Evolutionary conservation across 1,140 invertebrate genomes (phyloP).

Genomic region (Nebria ingens): DNA sequence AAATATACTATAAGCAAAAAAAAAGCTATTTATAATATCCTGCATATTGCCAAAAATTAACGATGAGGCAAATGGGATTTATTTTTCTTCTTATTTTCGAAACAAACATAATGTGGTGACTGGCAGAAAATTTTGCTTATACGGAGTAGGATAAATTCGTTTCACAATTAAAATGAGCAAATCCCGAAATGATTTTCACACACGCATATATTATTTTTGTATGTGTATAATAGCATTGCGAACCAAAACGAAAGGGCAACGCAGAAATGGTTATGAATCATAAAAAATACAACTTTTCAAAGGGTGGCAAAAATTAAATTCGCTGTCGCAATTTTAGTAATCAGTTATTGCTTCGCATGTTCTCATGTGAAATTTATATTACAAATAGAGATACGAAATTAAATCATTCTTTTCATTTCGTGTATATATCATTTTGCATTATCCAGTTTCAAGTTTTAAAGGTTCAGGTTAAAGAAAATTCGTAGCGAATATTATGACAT

Average conservation of each 20-base stretch:
- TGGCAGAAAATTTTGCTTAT: background rate
- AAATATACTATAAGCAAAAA: too few relatives aligned
- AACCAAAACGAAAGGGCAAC: background rate
- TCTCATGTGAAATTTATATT: background rate
- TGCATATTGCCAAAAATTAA: too few relatives aligned
- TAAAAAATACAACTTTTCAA: background rate
- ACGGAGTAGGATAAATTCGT: background rate
- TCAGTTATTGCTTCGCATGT: background rate
- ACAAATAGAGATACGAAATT: background rate
- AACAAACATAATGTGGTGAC: background rate
- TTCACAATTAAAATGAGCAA: slow-evolving; percentile 6
- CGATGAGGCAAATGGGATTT: too few relatives aligned
- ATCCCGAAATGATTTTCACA: slow-evolving; percentile 2
- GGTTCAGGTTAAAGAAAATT: too few relatives aligned
- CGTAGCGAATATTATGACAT: too few relatives aligned
- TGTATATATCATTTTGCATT: too few relatives aligned
- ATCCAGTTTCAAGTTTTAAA: too few relatives aligned
- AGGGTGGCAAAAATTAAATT: background rate
- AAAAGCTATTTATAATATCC: too few relatives aligned
- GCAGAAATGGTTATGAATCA: background rate
- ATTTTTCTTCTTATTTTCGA: too few relatives aligned
- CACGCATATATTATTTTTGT: slow-evolving; percentile 1
- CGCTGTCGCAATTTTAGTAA: background rate
- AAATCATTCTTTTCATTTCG: too few relatives aligned
- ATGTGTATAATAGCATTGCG: too few relatives aligned